phyloP scores from a whole-genome alignment of 2,797 vertebrate species.

The Xiphophorus birchmanni region DNA sequence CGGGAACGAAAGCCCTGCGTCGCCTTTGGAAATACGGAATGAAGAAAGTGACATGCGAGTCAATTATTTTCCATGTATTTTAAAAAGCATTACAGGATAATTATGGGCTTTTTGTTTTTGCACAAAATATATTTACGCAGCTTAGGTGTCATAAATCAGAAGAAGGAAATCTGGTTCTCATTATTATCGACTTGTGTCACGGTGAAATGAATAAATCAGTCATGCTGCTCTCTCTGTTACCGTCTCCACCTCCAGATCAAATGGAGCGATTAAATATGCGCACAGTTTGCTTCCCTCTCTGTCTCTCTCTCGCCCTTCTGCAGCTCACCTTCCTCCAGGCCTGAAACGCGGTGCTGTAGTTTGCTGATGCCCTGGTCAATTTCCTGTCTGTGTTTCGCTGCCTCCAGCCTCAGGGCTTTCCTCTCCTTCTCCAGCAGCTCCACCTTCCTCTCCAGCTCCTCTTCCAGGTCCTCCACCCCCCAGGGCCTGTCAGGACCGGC shows the following conservation, averaged over 20 bases:
- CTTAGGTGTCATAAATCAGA: slow-evolving; percentile 35
- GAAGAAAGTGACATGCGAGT: background rate
- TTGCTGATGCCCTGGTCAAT: slow-evolving; percentile 88
- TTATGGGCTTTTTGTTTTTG: background rate
- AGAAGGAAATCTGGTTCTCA: slow-evolving; percentile 20
- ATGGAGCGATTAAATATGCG: background rate
- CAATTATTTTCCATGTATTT: background rate
- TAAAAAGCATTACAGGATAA: background rate
- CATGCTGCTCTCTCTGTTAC: background rate
- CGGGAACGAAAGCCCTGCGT: slow-evolving; percentile 64
- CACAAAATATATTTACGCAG: slow-evolving; percentile 2
- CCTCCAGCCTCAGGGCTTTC: slow-evolving; percentile 82
- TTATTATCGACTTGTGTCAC: slow-evolving; percentile 8
- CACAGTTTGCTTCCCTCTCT: background rate
- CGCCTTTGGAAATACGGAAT: slow-evolving; percentile 16
- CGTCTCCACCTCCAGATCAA: background rate
- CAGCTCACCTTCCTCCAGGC: slow-evolving; percentile 89
- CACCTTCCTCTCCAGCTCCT: slow-evolving; percentile 92
- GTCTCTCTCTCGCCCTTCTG: background rate
- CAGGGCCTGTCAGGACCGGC: slow-evolving; percentile 68
- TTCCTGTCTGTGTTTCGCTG: slow-evolving; percentile 84
- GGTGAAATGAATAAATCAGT: slow-evolving; percentile 12
- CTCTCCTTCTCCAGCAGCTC: slow-evolving; percentile 92
- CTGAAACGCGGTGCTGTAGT: slow-evolving; percentile 85
- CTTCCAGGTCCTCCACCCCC: slow-evolving; percentile 90